Conservation (phyloP, 2,888 invertebrate species). For the Icerya purchasi region DNA sequence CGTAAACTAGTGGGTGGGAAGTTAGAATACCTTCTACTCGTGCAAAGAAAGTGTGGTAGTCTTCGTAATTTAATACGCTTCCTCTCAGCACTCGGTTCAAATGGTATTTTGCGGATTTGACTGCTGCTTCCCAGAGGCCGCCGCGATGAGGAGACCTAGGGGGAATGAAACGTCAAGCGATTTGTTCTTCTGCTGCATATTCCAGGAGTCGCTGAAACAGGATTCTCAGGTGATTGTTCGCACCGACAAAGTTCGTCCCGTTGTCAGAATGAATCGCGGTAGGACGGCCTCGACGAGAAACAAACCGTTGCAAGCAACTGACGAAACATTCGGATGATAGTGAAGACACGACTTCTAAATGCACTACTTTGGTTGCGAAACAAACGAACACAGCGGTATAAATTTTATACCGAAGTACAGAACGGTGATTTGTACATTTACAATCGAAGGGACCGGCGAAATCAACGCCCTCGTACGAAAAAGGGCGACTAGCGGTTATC, state of each 20-base stretch:
- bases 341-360: not conserved
- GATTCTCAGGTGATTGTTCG: not conserved
- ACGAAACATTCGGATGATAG: not conserved
- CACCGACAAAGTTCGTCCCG: constrained; percentile 5
- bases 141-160: constrained; percentile 1
- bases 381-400: not conserved
- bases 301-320: constrained; percentile 10
- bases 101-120: not conserved
- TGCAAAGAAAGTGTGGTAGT: not conserved
- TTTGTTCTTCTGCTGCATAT: constrained; percentile 11
- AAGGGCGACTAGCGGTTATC: not conserved
- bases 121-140: constrained; percentile 5
- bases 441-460: too few relatives aligned
- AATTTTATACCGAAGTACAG: not conserved
- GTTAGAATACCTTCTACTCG: constrained; percentile 1
- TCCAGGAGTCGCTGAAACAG: not conserved
- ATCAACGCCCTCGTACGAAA: not conserved
- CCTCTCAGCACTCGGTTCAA: not conserved
- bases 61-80: not conserved
- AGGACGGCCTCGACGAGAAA: constrained; percentile 17
- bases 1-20: constrained; percentile 16
- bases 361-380: not conserved
- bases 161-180: constrained; percentile 15
- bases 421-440: too few relatives aligned
- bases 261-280: constrained; percentile 7